Evolutionary conservation across 2,113 vertebrate species (phyloP), one percentile per base, ranked within the genome.

Genomic region (Andinoacara biseriatus): DNA sequence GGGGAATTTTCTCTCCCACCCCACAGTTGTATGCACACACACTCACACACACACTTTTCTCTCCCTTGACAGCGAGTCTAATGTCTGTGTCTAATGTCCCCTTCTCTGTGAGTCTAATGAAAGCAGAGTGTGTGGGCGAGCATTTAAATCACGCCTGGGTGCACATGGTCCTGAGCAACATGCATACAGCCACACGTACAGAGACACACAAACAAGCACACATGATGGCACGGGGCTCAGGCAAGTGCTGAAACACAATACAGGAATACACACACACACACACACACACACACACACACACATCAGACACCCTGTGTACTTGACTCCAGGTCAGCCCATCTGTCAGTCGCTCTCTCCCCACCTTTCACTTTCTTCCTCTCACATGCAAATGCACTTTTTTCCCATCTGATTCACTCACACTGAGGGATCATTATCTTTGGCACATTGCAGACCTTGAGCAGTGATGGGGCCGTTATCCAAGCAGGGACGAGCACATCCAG

Each of bases 81-180:
- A 65, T 65, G 62, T 43, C 62, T 65, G 61, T 65, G 38, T 65
- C 38, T 65, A 65, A 65, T 65, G 62, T 49, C 86, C 81, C 43
- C 87, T 76, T 82, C 86, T 82, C 76, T 85, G 88, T 82, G 80
- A 88, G 76, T 80, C 87, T 91, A 92, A 93, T 92, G 86, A 94
- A 93, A 89, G 86, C 67, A 90, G 87, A 84, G 74, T 78, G 87
- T 72, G 91, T 91, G 79, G 91, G 92, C 35, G 85, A 87, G 76
- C 59, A 4, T 74, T 88, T 79, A 72, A 33, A 15, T 62, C 80
- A 88, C 17, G 84, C 86, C 88, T 90, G 84, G 82, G 58, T 87
- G 91, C 84, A 72, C 83, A 60, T n/a, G 46, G 78, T 85, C 80
- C 81, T 75, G 61, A 74, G 81, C 78, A 65, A 80, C 86, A 87